Conservation (phyloP, 2,888 invertebrate species). For the Thera obeliscata region DNA sequence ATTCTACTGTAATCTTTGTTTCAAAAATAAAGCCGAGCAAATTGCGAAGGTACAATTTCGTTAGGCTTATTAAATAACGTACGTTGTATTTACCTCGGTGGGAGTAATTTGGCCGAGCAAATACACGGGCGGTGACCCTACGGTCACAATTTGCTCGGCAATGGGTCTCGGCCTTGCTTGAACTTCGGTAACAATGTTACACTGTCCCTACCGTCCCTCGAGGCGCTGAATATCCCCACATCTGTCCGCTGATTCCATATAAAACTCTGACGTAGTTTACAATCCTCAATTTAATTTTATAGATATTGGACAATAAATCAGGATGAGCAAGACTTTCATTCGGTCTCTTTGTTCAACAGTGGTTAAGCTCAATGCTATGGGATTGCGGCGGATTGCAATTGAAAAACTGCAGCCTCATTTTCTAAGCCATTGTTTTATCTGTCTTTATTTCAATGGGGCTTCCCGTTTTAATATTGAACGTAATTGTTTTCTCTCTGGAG, state of each 20-base stretch:
- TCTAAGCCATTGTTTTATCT: conserved; percentile 55
- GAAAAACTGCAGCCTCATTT: conserved; percentile 66
- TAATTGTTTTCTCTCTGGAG: conserved; percentile 53
- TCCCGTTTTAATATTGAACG: conserved; percentile 55
- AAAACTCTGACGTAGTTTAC: conserved; percentile 71
- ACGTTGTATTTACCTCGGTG: conserved; percentile 66
- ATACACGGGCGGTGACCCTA: conserved; percentile 73
- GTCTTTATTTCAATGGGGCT: conserved; percentile 52
- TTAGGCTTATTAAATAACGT: conserved; percentile 67
- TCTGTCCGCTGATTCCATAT: conserved; percentile 73
- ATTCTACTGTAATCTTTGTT: conserved; percentile 51
- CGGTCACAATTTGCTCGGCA: conserved; percentile 73
- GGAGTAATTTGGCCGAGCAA: conserved; percentile 70
- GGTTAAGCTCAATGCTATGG: conserved; percentile 50
- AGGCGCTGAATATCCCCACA: conserved; percentile 73
- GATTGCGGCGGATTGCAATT: conserved; percentile 58
- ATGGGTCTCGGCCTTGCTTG: conserved; percentile 73
- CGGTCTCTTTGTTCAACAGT: conserved; percentile 58
- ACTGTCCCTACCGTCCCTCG: conserved; percentile 71
- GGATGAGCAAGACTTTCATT: conserved; percentile 60
- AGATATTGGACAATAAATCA: conserved; percentile 71
- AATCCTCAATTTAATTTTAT: conserved; percentile 73
- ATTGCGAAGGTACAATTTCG: conserved; percentile 46
- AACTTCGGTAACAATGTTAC: conserved; percentile 79
- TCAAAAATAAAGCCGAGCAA: conserved; percentile 51